Base-by-base conservation (phyloP, 2,797 vertebrate species). In the Labeo calbasu region DNA sequence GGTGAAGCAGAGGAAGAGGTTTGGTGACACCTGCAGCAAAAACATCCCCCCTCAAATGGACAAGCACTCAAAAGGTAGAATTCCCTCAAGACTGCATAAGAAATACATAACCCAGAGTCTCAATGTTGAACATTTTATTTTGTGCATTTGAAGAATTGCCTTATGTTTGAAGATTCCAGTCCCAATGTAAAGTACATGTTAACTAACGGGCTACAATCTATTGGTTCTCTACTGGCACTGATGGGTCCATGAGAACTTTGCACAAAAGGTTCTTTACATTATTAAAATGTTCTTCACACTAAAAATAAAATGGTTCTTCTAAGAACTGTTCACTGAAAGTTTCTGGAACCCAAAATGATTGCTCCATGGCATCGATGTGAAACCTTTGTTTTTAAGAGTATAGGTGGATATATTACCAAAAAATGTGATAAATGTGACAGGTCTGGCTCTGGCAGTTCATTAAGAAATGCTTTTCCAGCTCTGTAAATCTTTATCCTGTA, bases 1-100 rank as follows among this genome's bases (percentile, higher is more conserved):
- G 90, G 91, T 92, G 88, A 90, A 88, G 89, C 63, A 77, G 76
- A 76, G 40, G 63, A 91, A 87, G 92, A 91, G 91, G 92, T 93
- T 92, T 93, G 91, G 92, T 90, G 91, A 93, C 91, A 90, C 91
- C 89, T 85, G 90, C 88, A 85, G 91, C 89, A 88, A 88, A 90
- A 92, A 92, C 91, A 91, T 90, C 91, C 46, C 68, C 83, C 61
- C 25, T 36, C 53, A 79, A 87, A 87, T 79, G 81, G 80, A 79
- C 73, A 87, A 83, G 53, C 77, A 89, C 88, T 89, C 87, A 86
- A 69, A 59, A 65, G 79, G 88, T 88, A 86, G 87, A 92, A 90
- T 90, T 88, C 91, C 91, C 92, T 85, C 81, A 89, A 85, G 91
- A 91, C 85, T 86, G 79, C 72, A 88, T 85, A 43, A 21, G 12